Percentiles rank a stretch among this genome's conserved stretches.
phyloP scores from a whole-genome alignment of 2,113 vertebrate genomes.

The Mustela lutreola region DNA sequence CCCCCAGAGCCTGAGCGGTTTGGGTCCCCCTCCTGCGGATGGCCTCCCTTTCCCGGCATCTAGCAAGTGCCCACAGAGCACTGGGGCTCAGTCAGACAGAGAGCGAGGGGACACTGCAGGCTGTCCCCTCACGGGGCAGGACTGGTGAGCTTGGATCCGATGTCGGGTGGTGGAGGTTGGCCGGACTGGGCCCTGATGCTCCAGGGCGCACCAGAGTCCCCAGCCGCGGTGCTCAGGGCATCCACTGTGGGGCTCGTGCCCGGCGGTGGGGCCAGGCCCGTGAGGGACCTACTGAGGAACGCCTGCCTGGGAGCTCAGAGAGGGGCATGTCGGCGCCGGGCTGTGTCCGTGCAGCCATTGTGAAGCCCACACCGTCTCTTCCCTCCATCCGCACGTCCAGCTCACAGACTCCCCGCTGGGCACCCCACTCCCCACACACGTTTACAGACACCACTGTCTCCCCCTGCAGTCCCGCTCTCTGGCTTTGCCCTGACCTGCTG shows the following conservation, averaged over 20 bases:
- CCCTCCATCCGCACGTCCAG: not conserved
- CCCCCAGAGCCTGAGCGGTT: no score
- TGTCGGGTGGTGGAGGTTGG: not conserved
- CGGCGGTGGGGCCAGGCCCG: not conserved
- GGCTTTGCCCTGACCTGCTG: not conserved
- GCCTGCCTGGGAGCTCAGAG: not conserved
- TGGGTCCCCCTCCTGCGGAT: no score
- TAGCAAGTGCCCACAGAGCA: no score
- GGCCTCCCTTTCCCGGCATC: no score
- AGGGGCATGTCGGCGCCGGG: fast-evolving
- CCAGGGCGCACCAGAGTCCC: no score
- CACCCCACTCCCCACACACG: not conserved
- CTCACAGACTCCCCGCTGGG: not conserved
- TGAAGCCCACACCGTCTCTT: not conserved
- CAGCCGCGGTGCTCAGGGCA: no score
- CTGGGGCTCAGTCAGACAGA: no score
- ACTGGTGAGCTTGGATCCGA: no score
- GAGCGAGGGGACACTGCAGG: no score
- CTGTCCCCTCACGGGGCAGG: no score
- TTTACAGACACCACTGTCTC: not conserved
- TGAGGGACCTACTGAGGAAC: no score
- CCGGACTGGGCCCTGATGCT: not conserved
- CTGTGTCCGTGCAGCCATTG: not conserved
- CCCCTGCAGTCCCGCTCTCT: not conserved
- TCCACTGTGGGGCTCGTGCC: no score